Conservation (phyloP, 2,888 invertebrate genomes). For the Formica aserva region DNA sequence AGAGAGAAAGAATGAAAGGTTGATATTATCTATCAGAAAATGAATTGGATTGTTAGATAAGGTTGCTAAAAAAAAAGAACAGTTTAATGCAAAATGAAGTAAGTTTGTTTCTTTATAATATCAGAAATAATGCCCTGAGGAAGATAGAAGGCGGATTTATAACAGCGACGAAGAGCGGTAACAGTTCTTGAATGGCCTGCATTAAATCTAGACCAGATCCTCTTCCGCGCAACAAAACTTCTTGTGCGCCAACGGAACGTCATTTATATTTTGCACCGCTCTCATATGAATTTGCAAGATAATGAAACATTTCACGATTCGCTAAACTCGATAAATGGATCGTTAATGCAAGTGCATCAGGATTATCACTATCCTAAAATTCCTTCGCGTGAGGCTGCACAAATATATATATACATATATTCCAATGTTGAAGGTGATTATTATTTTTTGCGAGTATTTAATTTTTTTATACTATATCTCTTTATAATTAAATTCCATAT, state of each 20-base stretch:
- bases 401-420: background rate
- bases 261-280: constrained; percentile 33
- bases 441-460: background rate
- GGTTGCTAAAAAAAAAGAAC: background rate
- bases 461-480: background rate
- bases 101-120: background rate
- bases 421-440: background rate
- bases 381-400: background rate
- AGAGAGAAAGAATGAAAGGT: background rate
- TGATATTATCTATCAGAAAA: background rate
- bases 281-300: constrained; percentile 40
- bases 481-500: background rate
- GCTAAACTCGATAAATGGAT: constrained; percentile 33
- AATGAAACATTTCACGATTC: constrained; percentile 41
- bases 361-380: constrained; percentile 26
- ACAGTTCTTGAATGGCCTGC: constrained; percentile 32
- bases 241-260: constrained; percentile 16
- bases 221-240: constrained; percentile 15
- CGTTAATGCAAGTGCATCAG: constrained; percentile 1
- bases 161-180: constrained; percentile 26
- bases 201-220: constrained; percentile 34
- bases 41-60: background rate
- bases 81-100: background rate
- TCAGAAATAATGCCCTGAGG: background rate
- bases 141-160: constrained; percentile 21